These are phyloP conservation scores for Arvicanthis niloticus DNA, from an alignment of 2,113 vertebrate genomes.

Conservation along the genomic window DNA sequence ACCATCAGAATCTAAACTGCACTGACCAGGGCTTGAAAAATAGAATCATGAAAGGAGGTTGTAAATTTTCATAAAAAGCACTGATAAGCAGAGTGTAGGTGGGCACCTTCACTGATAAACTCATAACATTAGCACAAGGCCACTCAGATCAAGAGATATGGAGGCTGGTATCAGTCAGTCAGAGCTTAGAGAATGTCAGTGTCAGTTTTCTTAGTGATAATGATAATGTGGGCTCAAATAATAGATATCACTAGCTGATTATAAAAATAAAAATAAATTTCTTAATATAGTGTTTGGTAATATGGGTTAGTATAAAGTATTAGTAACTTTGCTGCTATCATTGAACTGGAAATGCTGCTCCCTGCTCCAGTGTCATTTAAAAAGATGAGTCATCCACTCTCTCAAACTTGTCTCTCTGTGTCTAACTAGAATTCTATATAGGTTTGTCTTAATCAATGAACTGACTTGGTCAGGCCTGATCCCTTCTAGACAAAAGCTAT, in stretches of 20 bases:
- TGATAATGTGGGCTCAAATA: not conserved
- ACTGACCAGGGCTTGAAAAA: not conserved
- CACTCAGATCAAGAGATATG: not conserved
- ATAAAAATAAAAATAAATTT: not conserved
- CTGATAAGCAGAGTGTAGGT: not conserved
- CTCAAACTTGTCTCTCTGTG: not conserved
- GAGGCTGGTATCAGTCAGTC: not conserved
- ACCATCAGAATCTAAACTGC: not conserved
- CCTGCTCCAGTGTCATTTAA: not conserved
- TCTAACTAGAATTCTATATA: not conserved
- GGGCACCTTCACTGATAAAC: not conserved
- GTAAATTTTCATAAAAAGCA: not conserved
- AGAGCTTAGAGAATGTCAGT: not conserved
- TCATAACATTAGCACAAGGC: not conserved
- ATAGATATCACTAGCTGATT: not conserved
- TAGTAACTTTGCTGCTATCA: not conserved
- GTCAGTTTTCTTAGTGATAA: not conserved
- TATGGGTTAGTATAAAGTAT: not conserved
- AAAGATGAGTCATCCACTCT: too few relatives aligned
- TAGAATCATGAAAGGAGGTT: not conserved
- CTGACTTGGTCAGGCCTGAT: not conserved
- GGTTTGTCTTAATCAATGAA: not conserved
- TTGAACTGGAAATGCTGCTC: not conserved
- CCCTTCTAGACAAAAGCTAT: not conserved
- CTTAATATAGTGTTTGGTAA: not conserved